Evolutionary conservation across 2,113 vertebrate species (phyloP), one percentile per base, ranked within the genome.

Genomic region (Hydrochoerus hydrochaeris): DNA sequence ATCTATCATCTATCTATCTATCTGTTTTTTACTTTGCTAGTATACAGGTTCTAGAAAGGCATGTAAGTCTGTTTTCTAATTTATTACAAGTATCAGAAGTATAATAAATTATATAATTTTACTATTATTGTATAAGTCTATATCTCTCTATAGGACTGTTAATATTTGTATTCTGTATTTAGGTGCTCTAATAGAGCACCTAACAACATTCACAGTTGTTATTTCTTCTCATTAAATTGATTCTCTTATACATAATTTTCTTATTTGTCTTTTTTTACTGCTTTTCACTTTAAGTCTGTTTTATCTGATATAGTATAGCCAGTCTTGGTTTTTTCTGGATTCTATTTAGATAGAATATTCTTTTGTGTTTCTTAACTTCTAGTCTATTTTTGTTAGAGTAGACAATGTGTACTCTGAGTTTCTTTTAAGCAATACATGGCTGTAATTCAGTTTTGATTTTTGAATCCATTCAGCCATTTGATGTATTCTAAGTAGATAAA

Each of bases 41-140:
- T n/a, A n/a, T n/a, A n/a, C n/a, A n/a, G n/a, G n/a, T n/a, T n/a
- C 49, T 49, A 54, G 16, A 17, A 94, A 81, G 24, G 3, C 7
- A 57, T 62, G 8, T 57, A 73, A 38, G 8, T 86, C 67, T 90
- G 11, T 93, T 90, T 90, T 89, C 62, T 95, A 80, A 85, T 78
- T 75, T 80, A 63, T 54, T 12, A 54, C 1, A n/a, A 32, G 1
- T 13, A 90, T 80, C 8, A 80, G 22, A 44, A 9, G 13, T 62
- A 54, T 12, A 20, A 11, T 52, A 84, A 85, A 22, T 44, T 24
- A 44, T 44, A 75, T 44, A 44, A 44, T 26, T 3, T 75, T 38
- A 71, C 67, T 71, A 9, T 20, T 71, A 71, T 38, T 20, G 7
- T 71, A 38, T 38, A n/a, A 71, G n/a, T 71, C 67, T 71, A 38